phyloP scores from a whole-genome alignment of 2,797 vertebrate genomes.

The Acipenser oxyrinchus region DNA sequence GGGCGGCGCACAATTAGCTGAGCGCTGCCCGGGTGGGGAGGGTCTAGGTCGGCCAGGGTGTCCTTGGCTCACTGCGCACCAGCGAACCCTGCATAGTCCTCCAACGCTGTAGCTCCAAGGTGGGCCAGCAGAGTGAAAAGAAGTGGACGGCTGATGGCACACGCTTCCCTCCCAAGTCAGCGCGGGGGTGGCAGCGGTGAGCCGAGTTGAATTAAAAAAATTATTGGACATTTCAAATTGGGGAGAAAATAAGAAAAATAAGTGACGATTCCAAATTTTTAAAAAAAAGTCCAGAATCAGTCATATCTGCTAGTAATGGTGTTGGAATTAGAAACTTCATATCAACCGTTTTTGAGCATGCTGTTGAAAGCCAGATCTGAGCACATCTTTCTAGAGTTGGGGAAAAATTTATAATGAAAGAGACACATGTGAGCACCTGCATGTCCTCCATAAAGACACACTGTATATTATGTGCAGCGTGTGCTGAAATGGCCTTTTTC shows the following conservation, averaged over 20 bases:
- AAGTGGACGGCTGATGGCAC: no score
- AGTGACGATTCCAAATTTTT: constrained; percentile 25
- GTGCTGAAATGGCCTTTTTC: constrained; percentile 26
- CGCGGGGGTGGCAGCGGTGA: no score
- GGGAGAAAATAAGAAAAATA: constrained; percentile 24
- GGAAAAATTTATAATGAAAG: constrained; percentile 3
- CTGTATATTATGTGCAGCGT: constrained; percentile 10
- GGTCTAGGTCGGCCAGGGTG: no score
- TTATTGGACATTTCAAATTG: neutral
- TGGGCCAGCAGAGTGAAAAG: no score
- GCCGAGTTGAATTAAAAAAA: no score
- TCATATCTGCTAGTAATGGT: no score
- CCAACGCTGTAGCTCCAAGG: no score
- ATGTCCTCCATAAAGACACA: constrained; percentile 10
- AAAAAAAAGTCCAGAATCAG: constrained; percentile 1
- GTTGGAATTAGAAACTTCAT: neutral
- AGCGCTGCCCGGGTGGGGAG: no score
- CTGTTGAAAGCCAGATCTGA: neutral
- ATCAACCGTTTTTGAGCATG: neutral
- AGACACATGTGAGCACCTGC: constrained; percentile 25
- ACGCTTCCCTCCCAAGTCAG: no score
- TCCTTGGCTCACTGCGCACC: no score
- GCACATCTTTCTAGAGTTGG: constrained; percentile 13
- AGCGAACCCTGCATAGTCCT: no score
- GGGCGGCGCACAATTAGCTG: no score